A percentile compares a stretch with the other conserved stretches of the same genome.
Evolutionary conservation across 2,797 vertebrate species (phyloP).

Genomic region (Xyrichtys novacula): DNA sequence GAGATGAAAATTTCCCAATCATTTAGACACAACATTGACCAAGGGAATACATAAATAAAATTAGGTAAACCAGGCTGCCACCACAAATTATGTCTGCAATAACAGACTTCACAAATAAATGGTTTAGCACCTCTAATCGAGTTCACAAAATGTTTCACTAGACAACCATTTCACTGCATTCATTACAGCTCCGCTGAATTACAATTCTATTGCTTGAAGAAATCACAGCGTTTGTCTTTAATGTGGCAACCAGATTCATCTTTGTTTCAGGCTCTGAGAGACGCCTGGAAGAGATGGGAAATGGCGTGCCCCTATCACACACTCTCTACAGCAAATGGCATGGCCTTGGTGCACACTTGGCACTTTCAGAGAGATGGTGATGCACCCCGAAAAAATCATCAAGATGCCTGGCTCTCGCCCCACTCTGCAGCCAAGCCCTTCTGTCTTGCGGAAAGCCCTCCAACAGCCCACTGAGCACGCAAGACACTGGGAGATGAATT

Average conservation of each 20-base stretch:
- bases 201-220: constrained; percentile 70
- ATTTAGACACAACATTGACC: constrained; percentile 74
- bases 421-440: constrained; percentile 84
- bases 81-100: constrained; percentile 77
- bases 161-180: constrained; percentile 78
- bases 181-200: constrained; percentile 74
- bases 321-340: constrained; percentile 72
- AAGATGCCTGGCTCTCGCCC: constrained; percentile 84
- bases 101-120: constrained; percentile 80
- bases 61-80: constrained; percentile 75
- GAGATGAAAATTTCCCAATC: constrained; percentile 58
- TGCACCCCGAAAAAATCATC: constrained; percentile 82
- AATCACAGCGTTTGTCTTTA: constrained; percentile 70
- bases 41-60: constrained; percentile 80
- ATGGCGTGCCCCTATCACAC: constrained; percentile 62
- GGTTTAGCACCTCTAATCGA: constrained; percentile 78
- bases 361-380: constrained; percentile 81
- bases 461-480: constrained; percentile 82
- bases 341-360: constrained; percentile 81
- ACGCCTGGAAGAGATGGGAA: constrained; percentile 67
- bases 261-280: constrained; percentile 57
- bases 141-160: constrained; percentile 79
- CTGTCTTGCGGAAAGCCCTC: constrained; percentile 85
- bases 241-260: constrained; percentile 70
- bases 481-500: constrained; percentile 65